Conservation (phyloP, 2,797 vertebrate genomes). For the Adrianichthys oophorus region DNA sequence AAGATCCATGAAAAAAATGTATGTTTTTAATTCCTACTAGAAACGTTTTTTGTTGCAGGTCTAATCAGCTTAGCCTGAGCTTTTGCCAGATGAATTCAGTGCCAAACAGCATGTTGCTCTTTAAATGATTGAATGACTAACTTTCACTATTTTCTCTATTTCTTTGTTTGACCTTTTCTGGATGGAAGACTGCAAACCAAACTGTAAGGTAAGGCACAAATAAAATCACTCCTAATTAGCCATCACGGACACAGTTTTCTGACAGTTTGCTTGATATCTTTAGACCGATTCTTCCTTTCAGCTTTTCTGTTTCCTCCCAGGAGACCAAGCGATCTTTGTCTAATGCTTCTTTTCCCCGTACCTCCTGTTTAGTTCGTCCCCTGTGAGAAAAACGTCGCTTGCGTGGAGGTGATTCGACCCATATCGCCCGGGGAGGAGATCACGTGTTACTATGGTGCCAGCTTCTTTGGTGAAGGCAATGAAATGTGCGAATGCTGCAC, state of each 20-base stretch:
- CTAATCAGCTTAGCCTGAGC: conserved; percentile 36
- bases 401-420: conserved; percentile 90
- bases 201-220: conserved; percentile 86
- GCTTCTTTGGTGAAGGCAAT: conserved; percentile 94
- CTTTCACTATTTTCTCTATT: conserved; percentile 18
- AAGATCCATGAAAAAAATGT: too few species aligned
- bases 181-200: conserved; percentile 88
- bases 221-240: neutral
- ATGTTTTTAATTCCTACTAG: neutral
- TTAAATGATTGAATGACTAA: conserved; percentile 25
- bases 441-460: conserved; percentile 93
- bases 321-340: conserved; percentile 40
- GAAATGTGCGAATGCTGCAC: conserved; percentile 95
- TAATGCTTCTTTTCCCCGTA: conserved; percentile 32
- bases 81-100: conserved; percentile 22
- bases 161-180: conserved; percentile 19
- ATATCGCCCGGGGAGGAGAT: conserved; percentile 92
- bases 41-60: conserved; percentile 11
- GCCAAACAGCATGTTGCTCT: conserved; percentile 12
- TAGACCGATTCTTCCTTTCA: neutral
- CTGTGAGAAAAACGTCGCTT: conserved; percentile 88
- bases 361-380: conserved; percentile 84
- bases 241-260: neutral
- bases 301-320: conserved; percentile 26
- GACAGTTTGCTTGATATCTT: conserved; percentile 2